Percentiles rank a stretch among this genome's conserved stretches.
These are phyloP conservation scores for Epicauta chinensis DNA, from an alignment of 1,140 invertebrate genomes.

Conservation along the genomic window DNA sequence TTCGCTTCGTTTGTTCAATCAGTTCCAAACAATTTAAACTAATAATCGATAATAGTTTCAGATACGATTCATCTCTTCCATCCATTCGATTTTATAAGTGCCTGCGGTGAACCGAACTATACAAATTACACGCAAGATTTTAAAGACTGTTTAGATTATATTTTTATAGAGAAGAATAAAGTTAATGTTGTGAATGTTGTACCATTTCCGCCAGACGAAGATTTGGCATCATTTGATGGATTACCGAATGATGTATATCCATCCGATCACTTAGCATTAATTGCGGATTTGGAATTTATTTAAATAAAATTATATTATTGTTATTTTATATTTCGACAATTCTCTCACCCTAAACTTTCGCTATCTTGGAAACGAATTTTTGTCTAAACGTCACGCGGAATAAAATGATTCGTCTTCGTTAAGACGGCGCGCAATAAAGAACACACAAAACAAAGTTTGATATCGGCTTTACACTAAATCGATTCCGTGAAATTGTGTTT, in stretches of 20 bases:
- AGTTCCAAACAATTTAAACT: too few species aligned
- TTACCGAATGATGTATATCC: slow-evolving; percentile 83
- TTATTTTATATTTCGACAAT: too few species aligned
- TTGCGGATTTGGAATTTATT: slow-evolving; percentile 65
- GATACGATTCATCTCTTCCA: slow-evolving; percentile 43
- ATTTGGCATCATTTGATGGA: slow-evolving; percentile 62
- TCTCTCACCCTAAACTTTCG: too few species aligned
- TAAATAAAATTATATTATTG: too few species aligned
- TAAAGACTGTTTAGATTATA: slow-evolving; percentile 87
- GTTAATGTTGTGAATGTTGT: slow-evolving; percentile 63
- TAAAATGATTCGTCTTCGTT: too few species aligned
- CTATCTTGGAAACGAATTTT: too few species aligned
- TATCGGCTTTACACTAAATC: too few species aligned
- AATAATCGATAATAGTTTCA: slow-evolving; percentile 21
- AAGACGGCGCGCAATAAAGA: too few species aligned
- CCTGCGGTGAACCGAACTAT: slow-evolving; percentile 68
- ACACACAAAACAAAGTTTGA: too few species aligned
- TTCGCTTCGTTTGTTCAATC: too few species aligned
- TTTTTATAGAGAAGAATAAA: slow-evolving; percentile 68
- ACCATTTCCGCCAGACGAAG: slow-evolving; percentile 70
- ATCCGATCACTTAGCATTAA: slow-evolving; percentile 86
- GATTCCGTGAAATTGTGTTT: too few species aligned
- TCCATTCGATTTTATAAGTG: slow-evolving; percentile 57
- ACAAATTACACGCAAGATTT: slow-evolving; percentile 84
- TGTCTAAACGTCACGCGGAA: too few species aligned